These are phyloP conservation scores for Parapsyche elsis DNA, from an alignment of 1,140 invertebrate genomes.

Conservation along the genomic window DNA sequence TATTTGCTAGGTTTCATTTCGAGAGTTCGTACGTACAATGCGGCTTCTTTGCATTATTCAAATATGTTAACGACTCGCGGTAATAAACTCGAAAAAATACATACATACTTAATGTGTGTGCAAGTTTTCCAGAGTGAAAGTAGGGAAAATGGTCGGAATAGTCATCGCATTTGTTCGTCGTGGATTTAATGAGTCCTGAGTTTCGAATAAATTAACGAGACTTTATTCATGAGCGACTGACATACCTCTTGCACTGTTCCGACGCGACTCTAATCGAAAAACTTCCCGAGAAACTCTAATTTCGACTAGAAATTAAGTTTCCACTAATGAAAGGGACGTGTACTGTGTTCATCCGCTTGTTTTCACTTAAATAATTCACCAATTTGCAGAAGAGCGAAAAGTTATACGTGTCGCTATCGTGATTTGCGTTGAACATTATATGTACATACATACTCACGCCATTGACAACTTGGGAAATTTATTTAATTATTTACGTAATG, in stretches of 20 bases:
- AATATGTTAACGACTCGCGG: conserved; percentile 7
- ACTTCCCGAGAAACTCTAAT: neutral
- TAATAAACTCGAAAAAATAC: neutral
- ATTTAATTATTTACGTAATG: too few species aligned
- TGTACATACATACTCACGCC: too few species aligned
- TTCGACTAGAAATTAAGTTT: conserved; percentile 12
- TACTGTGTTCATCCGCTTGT: too few species aligned
- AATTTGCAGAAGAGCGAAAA: too few species aligned
- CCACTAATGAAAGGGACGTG: neutral
- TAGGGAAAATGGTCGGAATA: neutral
- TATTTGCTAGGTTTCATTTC: neutral
- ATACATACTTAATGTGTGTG: too few species aligned
- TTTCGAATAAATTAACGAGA: conserved; percentile 20
- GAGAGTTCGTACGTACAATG: neutral
- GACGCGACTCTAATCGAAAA: conserved; percentile 5
- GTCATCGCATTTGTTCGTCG: neutral
- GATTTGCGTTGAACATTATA: too few species aligned
- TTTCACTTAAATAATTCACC: too few species aligned
- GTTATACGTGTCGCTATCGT: too few species aligned
- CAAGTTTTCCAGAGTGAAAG: neutral
- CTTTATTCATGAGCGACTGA: conserved; percentile 19
- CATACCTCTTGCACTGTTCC: neutral
- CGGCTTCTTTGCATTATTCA: neutral
- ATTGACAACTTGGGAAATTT: too few species aligned
- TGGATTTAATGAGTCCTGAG: neutral